phyloP scores from a whole-genome alignment of 2,888 invertebrate species.

The Chrysolina haemoptera region DNA sequence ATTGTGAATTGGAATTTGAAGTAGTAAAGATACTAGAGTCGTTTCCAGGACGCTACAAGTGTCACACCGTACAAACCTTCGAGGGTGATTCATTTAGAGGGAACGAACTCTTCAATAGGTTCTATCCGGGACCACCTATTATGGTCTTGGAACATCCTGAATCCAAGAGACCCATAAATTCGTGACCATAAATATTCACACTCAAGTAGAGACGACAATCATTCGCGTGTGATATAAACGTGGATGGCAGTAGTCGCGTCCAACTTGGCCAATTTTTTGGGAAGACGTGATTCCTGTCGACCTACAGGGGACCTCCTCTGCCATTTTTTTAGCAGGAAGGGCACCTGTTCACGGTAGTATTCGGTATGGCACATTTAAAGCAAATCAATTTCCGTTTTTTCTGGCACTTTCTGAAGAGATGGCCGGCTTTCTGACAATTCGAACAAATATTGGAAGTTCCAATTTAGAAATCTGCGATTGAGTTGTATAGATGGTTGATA shows the following conservation, averaged over 20 bases:
- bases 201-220: background rate
- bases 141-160: constrained; percentile 16
- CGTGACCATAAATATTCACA: constrained; percentile 8
- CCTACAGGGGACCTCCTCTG: too few relatives aligned
- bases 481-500: background rate
- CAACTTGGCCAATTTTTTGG: too few relatives aligned
- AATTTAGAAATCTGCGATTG: background rate
- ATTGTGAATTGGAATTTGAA: background rate
- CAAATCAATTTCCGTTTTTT: background rate
- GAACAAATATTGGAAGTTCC: background rate
- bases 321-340: background rate
- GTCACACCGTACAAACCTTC: background rate
- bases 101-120: constrained; percentile 11
- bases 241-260: background rate
- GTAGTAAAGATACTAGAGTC: background rate
- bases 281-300: too few relatives aligned
- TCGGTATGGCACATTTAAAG: background rate
- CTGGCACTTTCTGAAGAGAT: too few relatives aligned
- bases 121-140: constrained; percentile 23
- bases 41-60: background rate
- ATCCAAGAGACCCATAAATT: constrained; percentile 12
- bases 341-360: background rate
- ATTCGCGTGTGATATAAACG: background rate
- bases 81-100: background rate
- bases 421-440: background rate